Base-by-base conservation (phyloP, 1,140 invertebrate genomes). In the Drosophila setifemur region DNA sequence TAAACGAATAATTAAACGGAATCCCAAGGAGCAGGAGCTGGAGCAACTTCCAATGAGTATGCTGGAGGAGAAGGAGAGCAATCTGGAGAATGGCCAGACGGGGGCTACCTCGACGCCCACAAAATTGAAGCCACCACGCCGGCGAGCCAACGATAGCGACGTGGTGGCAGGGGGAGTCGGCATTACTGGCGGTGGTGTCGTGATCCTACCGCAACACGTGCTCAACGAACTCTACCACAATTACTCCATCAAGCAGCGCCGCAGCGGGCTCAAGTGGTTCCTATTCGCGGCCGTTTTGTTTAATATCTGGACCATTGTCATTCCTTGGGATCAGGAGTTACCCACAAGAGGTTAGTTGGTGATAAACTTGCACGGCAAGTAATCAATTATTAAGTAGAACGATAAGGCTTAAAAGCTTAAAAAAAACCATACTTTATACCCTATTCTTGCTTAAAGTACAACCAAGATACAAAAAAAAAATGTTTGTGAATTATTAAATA, bases 211-310 rank as follows among this genome's bases (percentile, higher is more conserved):
- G 16, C 93, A 94, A 63, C 77, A 91, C 12, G 92, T 93, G 29
- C 91, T 96, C 39, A 95, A 96, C 86, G 92, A 93, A 72, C 91
- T 97, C 0, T 97, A 96, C 89, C 93, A 94, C 60, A 93, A 93
- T 29, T 96, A 96, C 83, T 95, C 94, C 33, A 91, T 94, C 35
- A 93, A 95, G 60, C 95, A 96, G 83, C 93, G 95, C 54, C 93
- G 95, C 42, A 92, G 93, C 21, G 95, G 95, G n/a, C 90, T 96
- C n/a, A 93, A 94, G 69, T 95, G 95, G 73, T 95, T 96, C 86
- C 91, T 96, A 0, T 89, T 93, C 8, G 93, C 94, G 25, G 93
- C 95, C 16, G 91, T 95, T 11, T 83, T 96, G 9, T 94, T 95
- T 73, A 94, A 95, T 67, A 81, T 92, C 2, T 95, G 94, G 89